Evolutionary conservation across 2,113 vertebrate genomes (phyloP), one percentile per base, ranked within the genome.

Genomic region (Danio rerio): DNA sequence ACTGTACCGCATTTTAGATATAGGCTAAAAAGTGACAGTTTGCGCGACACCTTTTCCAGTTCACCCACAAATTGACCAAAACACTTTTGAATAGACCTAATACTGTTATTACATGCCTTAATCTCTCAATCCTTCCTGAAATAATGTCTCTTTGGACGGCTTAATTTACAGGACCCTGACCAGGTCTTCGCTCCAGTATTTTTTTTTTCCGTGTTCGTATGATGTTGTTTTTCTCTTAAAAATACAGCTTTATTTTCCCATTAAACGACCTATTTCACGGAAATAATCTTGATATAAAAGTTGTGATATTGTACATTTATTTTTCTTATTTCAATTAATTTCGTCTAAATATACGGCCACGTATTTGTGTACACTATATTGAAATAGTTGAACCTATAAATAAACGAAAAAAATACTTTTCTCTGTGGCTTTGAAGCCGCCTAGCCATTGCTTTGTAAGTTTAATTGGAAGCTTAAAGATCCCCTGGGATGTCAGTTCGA

Each of bases 51-150:
- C 59, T 85, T 73, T 77, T 78, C 84, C 58, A 68, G 80, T 58
- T 72, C 88, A 47, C 83, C 74, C 83, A 80, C 85, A 77, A 70
- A 86, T 90, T 86, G 88, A 87, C 93, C 92, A 87, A 91, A 92
- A 86, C 89, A 82, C 89, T 87, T 93, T 83, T 82, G 80, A 90
- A 91, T 85, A 85, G 87, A 83, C 87, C 90, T 94, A 95, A 95
- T 92, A 71, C 94, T 93, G 92, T 95, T 95, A 95, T 94, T 94
- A 94, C 93, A 94, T 91, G 89, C 87, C 59, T 87, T 96, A 97
- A 96, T 96, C 95, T 69, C 80, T 72, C 88, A 94, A 94, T 92
- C 94, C 91, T 85, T 95, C 92, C 93, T 91, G 91, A 93, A 94
- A 95, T 95, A 92, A 94, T 93, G 91, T 94, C 96, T 94, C 91